Evolutionary conservation across 2,797 vertebrate genomes (phyloP).

Genomic region (Toxotes lorentzi): DNA sequence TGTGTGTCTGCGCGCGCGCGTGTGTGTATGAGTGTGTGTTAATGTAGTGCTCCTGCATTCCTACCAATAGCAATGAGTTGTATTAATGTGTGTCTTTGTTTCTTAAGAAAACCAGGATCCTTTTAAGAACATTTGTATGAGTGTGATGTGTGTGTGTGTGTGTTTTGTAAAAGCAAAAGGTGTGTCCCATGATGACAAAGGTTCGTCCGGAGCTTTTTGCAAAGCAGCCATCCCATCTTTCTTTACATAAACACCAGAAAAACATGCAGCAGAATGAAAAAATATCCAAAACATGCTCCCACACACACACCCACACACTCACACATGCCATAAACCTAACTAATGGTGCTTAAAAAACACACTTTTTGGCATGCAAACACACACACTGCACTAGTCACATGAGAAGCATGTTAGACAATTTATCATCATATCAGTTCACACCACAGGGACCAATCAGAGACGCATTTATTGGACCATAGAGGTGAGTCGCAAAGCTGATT

Average conservation of each 20-base stretch:
- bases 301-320: conserved; percentile 32
- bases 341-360: conserved; percentile 13
- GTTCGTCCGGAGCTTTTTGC: conserved; percentile 39
- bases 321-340: conserved; percentile 46
- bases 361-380: conserved; percentile 50
- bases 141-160: conserved; percentile 13
- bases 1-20: conserved; percentile 16
- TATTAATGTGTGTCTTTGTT: background rate
- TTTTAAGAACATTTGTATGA: background rate
- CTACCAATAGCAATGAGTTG: background rate
- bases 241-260: conserved; percentile 60
- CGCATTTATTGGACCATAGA: conserved; percentile 46
- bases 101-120: background rate
- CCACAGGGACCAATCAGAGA: conserved; percentile 36
- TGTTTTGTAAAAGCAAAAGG: conserved; percentile 17
- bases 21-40: conserved; percentile 19
- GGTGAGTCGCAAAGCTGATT: conserved; percentile 11
- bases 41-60: background rate
- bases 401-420: conserved; percentile 49
- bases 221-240: conserved; percentile 51
- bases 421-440: conserved; percentile 7
- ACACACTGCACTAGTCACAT: conserved; percentile 40
- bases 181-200: conserved; percentile 51
- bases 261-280: conserved; percentile 65
- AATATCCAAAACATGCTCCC: conserved; percentile 31